Percentiles rank a stretch among this genome's conserved stretches.
These are phyloP conservation scores for Helicolenus hilgendorfi DNA, from an alignment of 2,797 vertebrate species.

Conservation along the genomic window DNA sequence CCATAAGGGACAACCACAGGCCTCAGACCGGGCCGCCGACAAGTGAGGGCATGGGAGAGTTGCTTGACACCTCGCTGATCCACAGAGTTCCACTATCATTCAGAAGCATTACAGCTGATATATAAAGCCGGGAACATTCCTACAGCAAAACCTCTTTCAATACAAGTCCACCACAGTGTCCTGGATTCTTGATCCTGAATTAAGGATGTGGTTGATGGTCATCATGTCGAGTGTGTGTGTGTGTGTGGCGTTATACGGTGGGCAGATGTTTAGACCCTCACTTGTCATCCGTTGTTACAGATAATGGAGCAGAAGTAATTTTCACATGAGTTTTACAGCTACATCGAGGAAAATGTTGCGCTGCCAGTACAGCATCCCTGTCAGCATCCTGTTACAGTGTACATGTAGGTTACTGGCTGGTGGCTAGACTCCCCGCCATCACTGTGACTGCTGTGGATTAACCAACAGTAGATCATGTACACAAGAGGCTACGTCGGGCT, in stretches of 20 bases:
- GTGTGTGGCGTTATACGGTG: conserved; percentile 5
- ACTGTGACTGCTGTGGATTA: conserved; percentile 13
- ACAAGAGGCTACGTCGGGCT: background rate
- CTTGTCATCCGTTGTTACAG: background rate
- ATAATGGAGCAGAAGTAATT: conserved; percentile 1
- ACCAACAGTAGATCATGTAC: background rate
- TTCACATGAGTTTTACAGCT: background rate
- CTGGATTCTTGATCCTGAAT: conserved; percentile 46
- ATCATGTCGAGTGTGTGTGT: conserved; percentile 47
- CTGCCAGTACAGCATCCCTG: background rate
- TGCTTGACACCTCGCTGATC: conserved; percentile 22
- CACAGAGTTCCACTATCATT: conserved; percentile 47
- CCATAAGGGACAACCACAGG: conserved; percentile 12
- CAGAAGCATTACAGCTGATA: conserved; percentile 47
- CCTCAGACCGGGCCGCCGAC: conserved; percentile 22
- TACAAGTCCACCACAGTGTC: conserved; percentile 33
- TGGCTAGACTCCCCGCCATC: background rate
- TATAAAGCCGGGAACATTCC: conserved; percentile 75
- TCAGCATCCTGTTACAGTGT: background rate
- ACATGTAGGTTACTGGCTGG: background rate
- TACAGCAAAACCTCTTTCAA: conserved; percentile 46
- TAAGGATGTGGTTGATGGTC: conserved; percentile 46
- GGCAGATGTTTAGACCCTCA: conserved; percentile 18
- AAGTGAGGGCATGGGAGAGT: conserved; percentile 8
- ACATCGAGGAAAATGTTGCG: background rate